A percentile compares a stretch with the other conserved stretches of the same genome.
These are phyloP conservation scores for Pseudococcus longispinus DNA, from an alignment of 2,888 invertebrate species.

Conservation along the genomic window DNA sequence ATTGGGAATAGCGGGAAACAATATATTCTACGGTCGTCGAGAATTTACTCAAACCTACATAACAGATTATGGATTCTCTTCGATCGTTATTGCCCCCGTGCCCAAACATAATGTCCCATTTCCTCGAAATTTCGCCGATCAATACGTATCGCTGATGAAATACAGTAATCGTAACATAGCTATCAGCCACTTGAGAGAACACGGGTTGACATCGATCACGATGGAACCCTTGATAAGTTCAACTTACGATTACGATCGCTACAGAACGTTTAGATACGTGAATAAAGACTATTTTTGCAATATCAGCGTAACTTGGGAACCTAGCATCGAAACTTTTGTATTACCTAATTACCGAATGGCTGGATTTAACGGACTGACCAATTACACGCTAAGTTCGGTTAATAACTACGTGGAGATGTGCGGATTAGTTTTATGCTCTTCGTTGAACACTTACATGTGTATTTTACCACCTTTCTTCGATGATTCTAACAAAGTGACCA, in stretches of 20 bases:
- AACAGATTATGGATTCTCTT: not conserved
- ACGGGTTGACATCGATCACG: not conserved
- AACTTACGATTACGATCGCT: not conserved
- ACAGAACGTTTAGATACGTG: not conserved
- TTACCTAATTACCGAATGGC: slow-evolving; percentile 37
- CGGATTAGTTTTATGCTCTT: slow-evolving; percentile 61
- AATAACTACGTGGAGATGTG: slow-evolving; percentile 61
- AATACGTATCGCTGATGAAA: not conserved
- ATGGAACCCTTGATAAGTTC: not conserved
- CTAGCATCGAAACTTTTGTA: not conserved
- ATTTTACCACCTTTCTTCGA: slow-evolving; percentile 60
- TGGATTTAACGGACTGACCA: slow-evolving; percentile 42
- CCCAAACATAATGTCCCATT: not conserved
- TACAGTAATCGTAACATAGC: not conserved
- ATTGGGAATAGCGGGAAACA: not conserved
- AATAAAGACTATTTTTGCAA: slow-evolving; percentile 29
- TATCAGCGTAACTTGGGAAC: slow-evolving; percentile 25
- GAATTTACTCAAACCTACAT: slow-evolving; percentile 7
- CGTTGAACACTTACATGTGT: not conserved
- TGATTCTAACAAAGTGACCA: slow-evolving; percentile 61
- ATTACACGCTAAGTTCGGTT: slow-evolving; percentile 45
- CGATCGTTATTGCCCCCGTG: not conserved
- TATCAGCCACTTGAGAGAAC: not conserved
- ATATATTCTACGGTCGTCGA: slow-evolving; percentile 1
- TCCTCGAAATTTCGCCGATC: not conserved